Conservation (phyloP, 2,797 vertebrate genomes). For the Anguilla obscura region DNA sequence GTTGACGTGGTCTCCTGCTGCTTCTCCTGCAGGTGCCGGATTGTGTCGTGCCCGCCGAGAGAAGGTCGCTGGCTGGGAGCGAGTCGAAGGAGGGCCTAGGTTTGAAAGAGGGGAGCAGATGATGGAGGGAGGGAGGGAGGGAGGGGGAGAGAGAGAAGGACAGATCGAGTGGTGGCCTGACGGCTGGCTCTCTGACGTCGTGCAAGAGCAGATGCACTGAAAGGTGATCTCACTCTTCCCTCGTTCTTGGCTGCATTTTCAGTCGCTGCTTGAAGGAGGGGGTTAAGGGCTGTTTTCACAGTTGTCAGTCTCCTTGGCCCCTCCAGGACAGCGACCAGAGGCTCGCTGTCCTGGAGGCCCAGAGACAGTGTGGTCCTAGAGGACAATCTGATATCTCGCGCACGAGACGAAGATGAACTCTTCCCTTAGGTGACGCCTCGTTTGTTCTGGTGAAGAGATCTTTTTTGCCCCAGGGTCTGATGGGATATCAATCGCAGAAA, state of each 20-base stretch:
- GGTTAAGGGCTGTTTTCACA: constrained; percentile 57
- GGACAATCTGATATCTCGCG: constrained; percentile 17
- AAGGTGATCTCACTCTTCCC: constrained; percentile 58
- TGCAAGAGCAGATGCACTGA: constrained; percentile 45
- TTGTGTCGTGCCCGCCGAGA: not conserved
- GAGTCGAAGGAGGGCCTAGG: constrained; percentile 10
- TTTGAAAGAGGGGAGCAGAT: constrained; percentile 37
- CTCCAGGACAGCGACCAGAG: not conserved
- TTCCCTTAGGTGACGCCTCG: constrained; percentile 24
- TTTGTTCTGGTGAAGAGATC: constrained; percentile 15
- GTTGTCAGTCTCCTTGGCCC: constrained; percentile 49
- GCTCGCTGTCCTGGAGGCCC: constrained; percentile 13
- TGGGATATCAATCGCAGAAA: not conserved
- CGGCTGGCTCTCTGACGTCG: constrained; percentile 27
- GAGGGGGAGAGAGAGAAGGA: not conserved
- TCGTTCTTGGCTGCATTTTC: constrained; percentile 46
- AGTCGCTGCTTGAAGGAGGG: constrained; percentile 41
- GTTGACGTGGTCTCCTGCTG: not conserved
- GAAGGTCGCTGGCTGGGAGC: constrained; percentile 14
- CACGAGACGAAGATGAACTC: constrained; percentile 17
- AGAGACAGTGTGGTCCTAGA: constrained; percentile 32
- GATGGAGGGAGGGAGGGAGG: constrained; percentile 8
- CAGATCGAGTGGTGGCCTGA: not conserved
- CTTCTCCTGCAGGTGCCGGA: not conserved
- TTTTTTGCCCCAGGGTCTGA: not conserved